Percentiles rank a stretch among this genome's conserved stretches.
These are phyloP conservation scores for Poeciliopsis presidionis DNA, from an alignment of 2,797 vertebrate species.

Conservation along the genomic window DNA sequence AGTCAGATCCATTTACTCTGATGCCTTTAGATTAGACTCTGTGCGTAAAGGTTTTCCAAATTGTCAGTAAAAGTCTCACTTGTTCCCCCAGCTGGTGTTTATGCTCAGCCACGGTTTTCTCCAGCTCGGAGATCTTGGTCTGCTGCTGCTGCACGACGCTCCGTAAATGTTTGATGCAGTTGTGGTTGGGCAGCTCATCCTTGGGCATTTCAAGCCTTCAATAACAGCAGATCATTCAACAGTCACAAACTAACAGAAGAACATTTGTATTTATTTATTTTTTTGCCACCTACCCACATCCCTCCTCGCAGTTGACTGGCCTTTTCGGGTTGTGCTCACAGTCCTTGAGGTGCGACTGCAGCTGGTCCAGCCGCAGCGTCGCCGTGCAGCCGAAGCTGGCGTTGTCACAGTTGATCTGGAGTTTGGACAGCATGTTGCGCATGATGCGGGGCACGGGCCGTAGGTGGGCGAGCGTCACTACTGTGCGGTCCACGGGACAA, in stretches of 20 bases:
- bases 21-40: neutral
- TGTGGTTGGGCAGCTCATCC: conserved; percentile 94
- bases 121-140: conserved; percentile 92
- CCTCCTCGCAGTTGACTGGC: conserved; percentile 95
- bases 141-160: conserved; percentile 95
- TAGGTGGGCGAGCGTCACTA: conserved; percentile 97
- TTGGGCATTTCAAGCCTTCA: conserved; percentile 97
- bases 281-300: conserved; percentile 90
- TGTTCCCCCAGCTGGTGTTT: conserved; percentile 97
- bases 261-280: neutral
- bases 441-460: conserved; percentile 98
- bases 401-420: conserved; percentile 97
- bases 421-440: conserved; percentile 99
- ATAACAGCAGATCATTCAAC: neutral
- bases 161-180: conserved; percentile 95
- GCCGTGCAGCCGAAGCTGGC: conserved; percentile 94
- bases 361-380: conserved; percentile 93
- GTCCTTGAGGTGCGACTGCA: conserved; percentile 96
- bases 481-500: conserved; percentile 96
- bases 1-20: neutral
- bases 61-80: conserved; percentile 68
- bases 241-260: neutral
- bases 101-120: conserved; percentile 92
- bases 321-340: conserved; percentile 99
- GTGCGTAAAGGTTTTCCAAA: neutral